Conservation (phyloP, 2,113 vertebrate species). For the Myotis davidii region DNA sequence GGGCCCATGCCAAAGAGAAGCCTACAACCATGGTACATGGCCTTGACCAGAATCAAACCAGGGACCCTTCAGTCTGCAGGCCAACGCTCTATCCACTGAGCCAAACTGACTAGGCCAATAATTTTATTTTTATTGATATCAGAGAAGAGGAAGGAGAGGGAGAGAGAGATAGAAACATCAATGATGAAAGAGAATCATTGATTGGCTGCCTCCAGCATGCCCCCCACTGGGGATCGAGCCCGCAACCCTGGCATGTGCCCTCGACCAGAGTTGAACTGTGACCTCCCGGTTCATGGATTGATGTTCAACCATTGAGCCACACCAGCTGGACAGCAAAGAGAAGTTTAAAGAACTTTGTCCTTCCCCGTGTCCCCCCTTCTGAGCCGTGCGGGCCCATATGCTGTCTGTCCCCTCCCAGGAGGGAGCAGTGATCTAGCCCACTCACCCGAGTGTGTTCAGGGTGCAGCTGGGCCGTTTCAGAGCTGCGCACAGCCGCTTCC, state of each 20-base stretch:
- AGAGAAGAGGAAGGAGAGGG: too few species aligned
- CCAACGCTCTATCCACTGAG: too few species aligned
- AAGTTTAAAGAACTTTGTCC: background rate
- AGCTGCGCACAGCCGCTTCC: background rate
- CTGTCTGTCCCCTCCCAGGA: background rate
- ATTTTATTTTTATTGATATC: too few species aligned
- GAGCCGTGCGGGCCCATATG: rapidly evolving
- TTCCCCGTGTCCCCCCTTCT: background rate
- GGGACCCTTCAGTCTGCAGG: too few species aligned
- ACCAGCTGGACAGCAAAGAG: background rate
- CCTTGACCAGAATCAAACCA: too few species aligned
- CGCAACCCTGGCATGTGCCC: background rate
- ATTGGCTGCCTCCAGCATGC: background rate
- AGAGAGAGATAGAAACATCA: background rate
- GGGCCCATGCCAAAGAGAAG: too few species aligned
- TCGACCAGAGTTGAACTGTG: background rate
- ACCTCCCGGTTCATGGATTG: too few species aligned
- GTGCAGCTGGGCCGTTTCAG: background rate
- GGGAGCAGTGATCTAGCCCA: too few species aligned
- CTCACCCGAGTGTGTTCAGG: constrained; percentile 15
- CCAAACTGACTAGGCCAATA: too few species aligned
- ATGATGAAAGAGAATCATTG: background rate
- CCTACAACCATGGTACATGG: too few species aligned
- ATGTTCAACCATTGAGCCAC: too few species aligned
- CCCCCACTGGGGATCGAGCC: background rate